Conservation (phyloP, 2,888 invertebrate genomes). For the Endomychus coccineus region DNA sequence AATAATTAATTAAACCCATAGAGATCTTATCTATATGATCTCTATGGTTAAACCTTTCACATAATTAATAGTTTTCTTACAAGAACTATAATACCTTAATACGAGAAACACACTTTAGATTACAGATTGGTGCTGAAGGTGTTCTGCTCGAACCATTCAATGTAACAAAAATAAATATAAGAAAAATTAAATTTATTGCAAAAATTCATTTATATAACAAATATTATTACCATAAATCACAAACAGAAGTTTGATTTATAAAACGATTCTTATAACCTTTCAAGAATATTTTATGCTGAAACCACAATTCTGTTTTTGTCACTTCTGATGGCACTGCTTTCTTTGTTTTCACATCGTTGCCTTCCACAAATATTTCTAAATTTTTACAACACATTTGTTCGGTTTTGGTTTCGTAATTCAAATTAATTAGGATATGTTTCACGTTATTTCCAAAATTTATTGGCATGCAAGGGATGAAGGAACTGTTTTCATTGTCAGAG, state of each 20-base stretch:
- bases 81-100: no score
- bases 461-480: slow-evolving; percentile 39
- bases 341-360: slow-evolving; percentile 8
- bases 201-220: no score
- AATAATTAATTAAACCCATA: no score
- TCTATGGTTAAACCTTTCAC: no score
- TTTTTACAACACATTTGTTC: slow-evolving; percentile 33
- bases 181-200: no score
- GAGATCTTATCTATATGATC: no score
- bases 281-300: slow-evolving; percentile 48
- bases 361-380: slow-evolving; percentile 32
- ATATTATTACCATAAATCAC: slow-evolving; percentile 45
- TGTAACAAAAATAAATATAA: no score
- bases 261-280: slow-evolving; percentile 54
- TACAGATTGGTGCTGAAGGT: no score
- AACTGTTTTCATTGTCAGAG: slow-evolving; percentile 25
- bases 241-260: slow-evolving; percentile 50
- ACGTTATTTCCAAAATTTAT: slow-evolving; percentile 25
- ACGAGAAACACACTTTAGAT: no score
- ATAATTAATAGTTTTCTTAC: no score
- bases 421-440: slow-evolving; percentile 31
- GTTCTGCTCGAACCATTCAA: no score
- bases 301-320: slow-evolving; percentile 40
- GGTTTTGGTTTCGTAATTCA: slow-evolving; percentile 24
- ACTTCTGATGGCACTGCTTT: slow-evolving; percentile 4